Evolutionary conservation across 2,888 invertebrate species (phyloP), one percentile per base, ranked within the genome.

Genomic region (Pandemis corylana): DNA sequence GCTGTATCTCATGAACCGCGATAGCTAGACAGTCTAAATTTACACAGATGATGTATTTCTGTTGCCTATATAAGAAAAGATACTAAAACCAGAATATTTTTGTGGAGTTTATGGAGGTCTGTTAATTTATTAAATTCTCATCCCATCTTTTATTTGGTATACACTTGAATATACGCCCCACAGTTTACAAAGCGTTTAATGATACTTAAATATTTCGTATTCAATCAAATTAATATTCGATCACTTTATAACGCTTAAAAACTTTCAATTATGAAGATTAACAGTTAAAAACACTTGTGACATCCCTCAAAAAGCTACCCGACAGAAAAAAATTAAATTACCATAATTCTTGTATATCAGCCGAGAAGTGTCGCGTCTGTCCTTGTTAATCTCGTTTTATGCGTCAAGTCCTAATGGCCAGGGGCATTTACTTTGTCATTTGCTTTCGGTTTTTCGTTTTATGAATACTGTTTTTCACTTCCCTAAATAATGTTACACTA

Each of bases 361-460:
- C 15, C n/a, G 44, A 65, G 64, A 42, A 68, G 10, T n/a, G 64
- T 59, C 69, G 56, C 64, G 65, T 69, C 69, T 73, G 72, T 56
- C 46, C n/a, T 20, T 44, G 46, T 41, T 68, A 56, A 64, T 64
- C 63, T 63, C 46, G 13, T 28, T 44, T 56, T 68, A 56, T 51
- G 65, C 68, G 69, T 68, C 64, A 61, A 42, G 28, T 42, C 61
- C 69, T 73, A 68, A 73, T 73, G 69, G 65, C 46, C n/a, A 10
- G 36, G 56, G 64, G 68, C 68, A 73, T 73, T 73, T 73, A 68
- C 68, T 73, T 73, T 69, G 59, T 69, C 68, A 68, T 73, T 73
- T 69, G 69, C 59, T 73, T 73, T 69, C n/a, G 28, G 44, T 41
- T 68, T 28, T 7, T 51, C 68, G 64, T 73, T 69, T 73, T 69